Evolutionary conservation across 2,113 vertebrate species (phyloP), one percentile per base, ranked within the genome.

Genomic region (Progne subis): DNA sequence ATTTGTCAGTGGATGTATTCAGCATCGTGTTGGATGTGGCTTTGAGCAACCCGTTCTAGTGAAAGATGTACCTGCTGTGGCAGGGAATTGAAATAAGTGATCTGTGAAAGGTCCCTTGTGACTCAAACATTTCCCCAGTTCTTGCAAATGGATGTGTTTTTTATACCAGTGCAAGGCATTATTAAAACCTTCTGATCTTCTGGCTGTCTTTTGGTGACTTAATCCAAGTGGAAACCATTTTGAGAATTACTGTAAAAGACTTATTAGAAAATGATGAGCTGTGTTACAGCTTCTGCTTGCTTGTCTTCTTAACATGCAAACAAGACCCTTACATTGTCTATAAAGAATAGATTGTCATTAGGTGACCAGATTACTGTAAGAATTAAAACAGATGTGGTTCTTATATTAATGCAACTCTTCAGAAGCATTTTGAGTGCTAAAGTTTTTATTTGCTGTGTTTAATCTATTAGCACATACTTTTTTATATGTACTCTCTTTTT

Each of bases 21-120:
- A 26, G 0, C 2, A 2, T 63, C 8, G 7, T 9, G 19, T 19
- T 53, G 43, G 75, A 46, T 6, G 0, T 14, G 34, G 14, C 49
- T 86, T 77, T 77, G 46, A 78, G 44, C 67, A 82, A 5, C 15
- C 13, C 72, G 15, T 57, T 59, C 18, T 37, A 50, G 56, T 60
- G 46, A 26, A 78, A 53, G 59, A 29, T 41, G 29, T 70, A 39
- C 11, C 23, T 71, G 20, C 24, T 0, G 0, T 2, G 4, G 31
- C 52, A 57, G 7, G 21, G 20, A 1, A 4, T 57, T 70, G 50
- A 19, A 59, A 12, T 59, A 55, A 34, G 3, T n/a, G 21, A 6
- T 64, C 41, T 77, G 50, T 86, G 53, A 43, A 52, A 72, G 31
- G 34, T 65, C 14, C 37, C 18, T 49, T 74, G 26, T 28, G 39